Percentiles rank a stretch among this genome's conserved stretches.
Evolutionary conservation across 2,888 invertebrate species (phyloP).

Genomic region (Lissonota sp.): DNA sequence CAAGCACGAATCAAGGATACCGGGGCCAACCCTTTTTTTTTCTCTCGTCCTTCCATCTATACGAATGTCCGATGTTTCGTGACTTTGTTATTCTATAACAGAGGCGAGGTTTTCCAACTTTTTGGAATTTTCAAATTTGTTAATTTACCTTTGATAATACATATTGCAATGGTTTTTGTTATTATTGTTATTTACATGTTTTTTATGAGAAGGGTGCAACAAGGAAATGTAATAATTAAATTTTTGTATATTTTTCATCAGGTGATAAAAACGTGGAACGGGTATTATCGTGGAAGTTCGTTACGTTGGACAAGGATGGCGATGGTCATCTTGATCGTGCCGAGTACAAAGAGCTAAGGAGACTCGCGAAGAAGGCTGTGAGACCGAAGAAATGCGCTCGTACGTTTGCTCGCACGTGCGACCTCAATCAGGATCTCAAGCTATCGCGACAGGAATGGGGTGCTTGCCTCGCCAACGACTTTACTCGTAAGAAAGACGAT

Average conservation of each 20-base stretch:
- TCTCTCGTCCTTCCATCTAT: slow-evolving; percentile 8
- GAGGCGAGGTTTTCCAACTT: not conserved
- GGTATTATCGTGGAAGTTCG: slow-evolving; percentile 96
- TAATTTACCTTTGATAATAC: no score
- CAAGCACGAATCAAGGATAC: slow-evolving; percentile 29
- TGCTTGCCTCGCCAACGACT: slow-evolving; percentile 92
- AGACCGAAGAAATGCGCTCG: slow-evolving; percentile 96
- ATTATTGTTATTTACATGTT: slow-evolving; percentile 32
- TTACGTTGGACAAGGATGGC: slow-evolving; percentile 91
- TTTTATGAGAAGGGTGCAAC: no score
- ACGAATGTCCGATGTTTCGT: slow-evolving; percentile 18
- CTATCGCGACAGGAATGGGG: slow-evolving; percentile 94
- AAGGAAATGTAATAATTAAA: not conserved
- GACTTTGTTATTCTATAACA: slow-evolving; percentile 19
- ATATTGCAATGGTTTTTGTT: not conserved
- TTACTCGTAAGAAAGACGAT: slow-evolving; percentile 89
- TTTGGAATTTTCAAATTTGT: no score
- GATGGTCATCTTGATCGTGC: slow-evolving; percentile 91
- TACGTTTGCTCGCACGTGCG: slow-evolving; percentile 94
- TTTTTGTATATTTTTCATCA: slow-evolving; percentile 47
- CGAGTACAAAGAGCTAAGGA: slow-evolving; percentile 92
- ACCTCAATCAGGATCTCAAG: slow-evolving; percentile 91
- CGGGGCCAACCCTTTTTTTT: slow-evolving; percentile 50
- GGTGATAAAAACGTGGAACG: slow-evolving; percentile 81
- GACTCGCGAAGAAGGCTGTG: slow-evolving; percentile 94